These are phyloP conservation scores for Falco berigora DNA, from an alignment of 2,797 vertebrate genomes.

Conservation along the genomic window DNA sequence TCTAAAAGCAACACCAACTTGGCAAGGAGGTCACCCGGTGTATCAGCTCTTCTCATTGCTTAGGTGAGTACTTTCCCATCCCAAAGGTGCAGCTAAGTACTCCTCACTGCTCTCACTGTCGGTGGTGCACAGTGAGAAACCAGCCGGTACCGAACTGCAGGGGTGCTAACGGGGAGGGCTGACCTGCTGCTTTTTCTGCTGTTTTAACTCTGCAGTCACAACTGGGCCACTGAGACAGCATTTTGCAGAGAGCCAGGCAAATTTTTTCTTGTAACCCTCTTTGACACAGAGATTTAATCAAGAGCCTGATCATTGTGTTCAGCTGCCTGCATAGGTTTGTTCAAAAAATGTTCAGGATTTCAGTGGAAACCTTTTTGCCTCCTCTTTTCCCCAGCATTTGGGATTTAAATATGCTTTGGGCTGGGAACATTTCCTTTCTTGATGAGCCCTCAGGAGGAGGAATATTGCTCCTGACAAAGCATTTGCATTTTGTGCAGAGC, in stretches of 20 bases:
- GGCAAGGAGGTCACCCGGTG: neutral
- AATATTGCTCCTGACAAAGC: slow-evolving; percentile 19
- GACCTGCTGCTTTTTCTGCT: neutral
- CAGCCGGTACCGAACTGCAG: fast-evolving
- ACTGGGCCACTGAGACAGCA: neutral
- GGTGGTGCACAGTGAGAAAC: neutral
- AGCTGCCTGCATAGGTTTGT: neutral
- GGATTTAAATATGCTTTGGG: neutral
- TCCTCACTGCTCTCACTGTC: neutral
- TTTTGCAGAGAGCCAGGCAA: neutral
- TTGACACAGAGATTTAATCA: neutral
- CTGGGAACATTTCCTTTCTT: neutral
- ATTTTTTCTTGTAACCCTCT: neutral
- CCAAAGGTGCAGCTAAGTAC: neutral
- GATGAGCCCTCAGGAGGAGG: neutral
- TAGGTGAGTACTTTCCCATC: neutral
- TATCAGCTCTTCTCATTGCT: neutral
- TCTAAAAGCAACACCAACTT: neutral
- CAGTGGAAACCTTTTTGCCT: neutral
- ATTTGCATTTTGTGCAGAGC: slow-evolving; percentile 35
- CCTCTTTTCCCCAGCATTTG: neutral
- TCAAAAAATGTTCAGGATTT: neutral
- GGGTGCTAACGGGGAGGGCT: fast-evolving
- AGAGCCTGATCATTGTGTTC: neutral
- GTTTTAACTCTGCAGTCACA: neutral